Conservation (phyloP, 1,140 invertebrate species). For the Drosophila malerkotliana region DNA sequence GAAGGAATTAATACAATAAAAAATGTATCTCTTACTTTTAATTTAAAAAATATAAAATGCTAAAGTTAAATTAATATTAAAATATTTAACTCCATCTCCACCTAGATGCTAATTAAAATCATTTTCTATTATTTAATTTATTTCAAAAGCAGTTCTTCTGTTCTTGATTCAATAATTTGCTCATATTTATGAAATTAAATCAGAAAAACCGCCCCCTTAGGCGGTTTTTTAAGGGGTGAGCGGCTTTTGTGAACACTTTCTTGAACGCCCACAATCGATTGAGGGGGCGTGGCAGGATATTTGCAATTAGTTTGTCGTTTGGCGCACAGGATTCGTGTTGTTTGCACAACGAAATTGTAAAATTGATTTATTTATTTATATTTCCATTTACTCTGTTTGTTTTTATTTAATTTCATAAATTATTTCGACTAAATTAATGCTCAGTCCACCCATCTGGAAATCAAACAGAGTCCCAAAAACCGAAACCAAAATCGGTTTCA, state of each 20-base stretch:
- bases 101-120: no score
- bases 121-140: not conserved
- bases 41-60: no score
- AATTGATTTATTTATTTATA: conserved; percentile 78
- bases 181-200: not conserved
- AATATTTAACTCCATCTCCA: no score
- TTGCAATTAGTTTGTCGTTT: conserved; percentile 30
- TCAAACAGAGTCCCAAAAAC: conserved; percentile 19
- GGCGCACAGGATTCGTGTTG: conserved; percentile 24
- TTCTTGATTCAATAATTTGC: not conserved
- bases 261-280: conserved; percentile 12
- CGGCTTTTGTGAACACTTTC: not conserved
- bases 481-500: conserved; percentile 30
- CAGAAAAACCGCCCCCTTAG: not conserved
- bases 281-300: conserved; percentile 10
- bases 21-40: no score
- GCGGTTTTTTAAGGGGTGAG: no score
- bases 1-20: no score
- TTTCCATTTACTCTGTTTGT: conserved; percentile 47
- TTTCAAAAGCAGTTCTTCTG: no score
- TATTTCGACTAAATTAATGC: conserved; percentile 74
- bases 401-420: conserved; percentile 72
- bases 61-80: no score
- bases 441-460: conserved; percentile 16
- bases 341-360: conserved; percentile 60